Evolutionary conservation across 2,888 invertebrate genomes (phyloP).

Genomic region (Papilio gigon): DNA sequence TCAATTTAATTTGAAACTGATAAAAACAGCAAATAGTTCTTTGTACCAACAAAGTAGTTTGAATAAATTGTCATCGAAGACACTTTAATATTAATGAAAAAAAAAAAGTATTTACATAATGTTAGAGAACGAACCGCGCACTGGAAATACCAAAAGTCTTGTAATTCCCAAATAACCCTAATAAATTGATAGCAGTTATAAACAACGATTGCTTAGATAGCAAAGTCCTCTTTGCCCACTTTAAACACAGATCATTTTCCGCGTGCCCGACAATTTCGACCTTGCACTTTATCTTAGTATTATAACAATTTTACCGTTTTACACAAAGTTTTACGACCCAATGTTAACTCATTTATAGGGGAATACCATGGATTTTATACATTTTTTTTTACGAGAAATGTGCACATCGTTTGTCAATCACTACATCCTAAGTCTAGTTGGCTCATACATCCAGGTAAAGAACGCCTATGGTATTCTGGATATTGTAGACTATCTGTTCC

Average conservation of each 20-base stretch:
- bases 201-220: neutral
- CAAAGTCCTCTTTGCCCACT: neutral
- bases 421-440: no score
- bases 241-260: neutral
- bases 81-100: neutral
- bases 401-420: no score
- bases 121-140: neutral
- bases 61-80: neutral
- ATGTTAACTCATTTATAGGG: neutral
- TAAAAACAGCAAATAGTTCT: conserved; percentile 16
- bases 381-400: no score
- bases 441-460: no score
- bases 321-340: neutral
- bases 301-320: neutral
- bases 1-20: neutral
- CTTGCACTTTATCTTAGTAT: neutral
- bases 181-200: neutral
- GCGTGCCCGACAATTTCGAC: neutral
- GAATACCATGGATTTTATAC: neutral
- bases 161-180: neutral
- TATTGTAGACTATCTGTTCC: no score
- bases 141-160: neutral
- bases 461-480: no score
- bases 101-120: neutral
- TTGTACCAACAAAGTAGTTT: conserved; percentile 5